Conservation (phyloP, 2,113 vertebrate genomes). For the Tichodroma muraria region DNA sequence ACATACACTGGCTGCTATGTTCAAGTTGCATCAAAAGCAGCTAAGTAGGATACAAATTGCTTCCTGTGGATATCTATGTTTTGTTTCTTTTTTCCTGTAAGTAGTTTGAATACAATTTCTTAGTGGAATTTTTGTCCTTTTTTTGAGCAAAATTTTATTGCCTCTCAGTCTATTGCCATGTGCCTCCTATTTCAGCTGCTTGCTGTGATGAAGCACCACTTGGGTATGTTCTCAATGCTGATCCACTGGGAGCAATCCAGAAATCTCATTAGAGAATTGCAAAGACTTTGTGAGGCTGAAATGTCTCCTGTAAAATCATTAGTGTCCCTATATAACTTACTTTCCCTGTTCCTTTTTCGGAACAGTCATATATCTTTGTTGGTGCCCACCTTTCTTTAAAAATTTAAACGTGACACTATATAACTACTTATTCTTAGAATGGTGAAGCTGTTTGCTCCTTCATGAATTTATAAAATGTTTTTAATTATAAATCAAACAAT, state of each 20-base stretch:
- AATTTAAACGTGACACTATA: not conserved
- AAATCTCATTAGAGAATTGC: not conserved
- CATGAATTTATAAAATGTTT: constrained; percentile 15
- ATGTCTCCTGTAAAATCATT: not conserved
- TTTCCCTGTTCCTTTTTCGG: not conserved
- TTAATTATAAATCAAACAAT: constrained; percentile 8
- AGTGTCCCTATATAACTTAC: not conserved
- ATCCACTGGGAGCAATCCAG: not conserved
- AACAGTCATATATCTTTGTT: not conserved
- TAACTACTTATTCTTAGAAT: not conserved
- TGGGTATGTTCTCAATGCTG: not conserved
- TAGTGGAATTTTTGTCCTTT: not conserved
- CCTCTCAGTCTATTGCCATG: not conserved
- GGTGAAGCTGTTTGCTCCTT: not conserved
- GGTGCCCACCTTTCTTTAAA: not conserved
- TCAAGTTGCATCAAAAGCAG: not conserved
- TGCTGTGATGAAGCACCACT: not conserved
- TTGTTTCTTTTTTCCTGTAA: not conserved
- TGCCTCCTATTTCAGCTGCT: not conserved
- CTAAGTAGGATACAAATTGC: not conserved
- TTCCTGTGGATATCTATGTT: not conserved
- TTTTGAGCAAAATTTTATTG: not conserved
- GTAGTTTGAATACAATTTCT: not conserved
- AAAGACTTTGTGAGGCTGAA: not conserved
- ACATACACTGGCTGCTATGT: not conserved